A percentile compares a stretch with the other conserved stretches of the same genome.
These are phyloP conservation scores for Camelus dromedarius DNA, from an alignment of 2,113 vertebrate genomes.

Conservation along the genomic window DNA sequence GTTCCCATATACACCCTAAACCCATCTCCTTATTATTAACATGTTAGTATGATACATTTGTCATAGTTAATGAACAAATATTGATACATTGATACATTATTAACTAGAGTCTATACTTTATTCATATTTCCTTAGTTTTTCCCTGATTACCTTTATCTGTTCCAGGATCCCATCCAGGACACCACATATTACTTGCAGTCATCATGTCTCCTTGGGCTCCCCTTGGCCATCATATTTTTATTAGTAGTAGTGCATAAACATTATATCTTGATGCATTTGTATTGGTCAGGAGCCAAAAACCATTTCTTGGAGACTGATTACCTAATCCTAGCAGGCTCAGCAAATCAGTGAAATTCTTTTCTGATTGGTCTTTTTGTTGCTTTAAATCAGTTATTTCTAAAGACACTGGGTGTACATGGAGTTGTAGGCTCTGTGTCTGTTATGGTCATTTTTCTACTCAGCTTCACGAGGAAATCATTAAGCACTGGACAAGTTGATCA, in stretches of 20 bases:
- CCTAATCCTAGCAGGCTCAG: background rate
- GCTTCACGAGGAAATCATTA: background rate
- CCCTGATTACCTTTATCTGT: background rate
- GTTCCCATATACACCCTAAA: background rate
- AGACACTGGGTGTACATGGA: background rate
- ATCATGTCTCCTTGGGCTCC: background rate
- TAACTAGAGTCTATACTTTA: background rate
- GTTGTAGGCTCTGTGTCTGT: background rate
- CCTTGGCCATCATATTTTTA: background rate
- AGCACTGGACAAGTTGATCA: background rate
- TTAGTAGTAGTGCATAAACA: background rate
- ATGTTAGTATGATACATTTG: background rate
- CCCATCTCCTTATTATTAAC: background rate
- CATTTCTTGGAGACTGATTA: background rate
- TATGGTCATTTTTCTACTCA: background rate
- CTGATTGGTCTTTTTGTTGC: background rate
- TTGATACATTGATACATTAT: background rate
- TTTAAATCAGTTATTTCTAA: background rate
- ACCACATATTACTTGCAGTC: background rate
- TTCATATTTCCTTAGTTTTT: background rate
- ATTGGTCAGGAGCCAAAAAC: conserved; percentile 23
- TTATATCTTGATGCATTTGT: background rate
- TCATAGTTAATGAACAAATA: background rate
- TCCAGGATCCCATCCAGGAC: background rate
- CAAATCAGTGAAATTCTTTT: conserved; percentile 33